Evolutionary conservation across 2,113 vertebrate species (phyloP).

Genomic region (Balaenoptera acutorostrata): DNA sequence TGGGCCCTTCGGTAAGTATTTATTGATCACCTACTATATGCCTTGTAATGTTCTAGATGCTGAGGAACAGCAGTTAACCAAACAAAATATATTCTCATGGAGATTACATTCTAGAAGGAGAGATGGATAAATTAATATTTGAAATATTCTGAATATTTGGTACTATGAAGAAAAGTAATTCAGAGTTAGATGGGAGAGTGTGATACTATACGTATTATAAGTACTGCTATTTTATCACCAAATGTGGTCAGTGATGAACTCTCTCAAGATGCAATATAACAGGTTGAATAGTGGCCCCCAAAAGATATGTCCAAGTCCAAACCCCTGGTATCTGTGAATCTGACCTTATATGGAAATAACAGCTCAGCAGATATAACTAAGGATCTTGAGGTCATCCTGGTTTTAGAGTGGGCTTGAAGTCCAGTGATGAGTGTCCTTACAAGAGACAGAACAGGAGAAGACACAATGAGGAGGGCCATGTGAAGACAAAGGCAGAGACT

Average conservation of each 20-base stretch:
- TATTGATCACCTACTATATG: neutral
- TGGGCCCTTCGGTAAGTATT: neutral
- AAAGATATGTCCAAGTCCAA: neutral
- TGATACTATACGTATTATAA: neutral
- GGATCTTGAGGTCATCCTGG: neutral
- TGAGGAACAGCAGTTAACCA: neutral
- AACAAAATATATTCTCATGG: neutral
- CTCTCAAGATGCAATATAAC: neutral
- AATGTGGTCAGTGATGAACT: neutral
- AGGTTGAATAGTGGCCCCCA: neutral
- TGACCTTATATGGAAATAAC: neutral
- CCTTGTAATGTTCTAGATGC: neutral
- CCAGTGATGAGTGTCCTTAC: neutral
- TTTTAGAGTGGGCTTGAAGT: neutral
- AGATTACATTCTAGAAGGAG: neutral
- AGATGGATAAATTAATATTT: neutral
- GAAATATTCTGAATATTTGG: neutral
- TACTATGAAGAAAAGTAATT: neutral
- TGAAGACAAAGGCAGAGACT: neutral
- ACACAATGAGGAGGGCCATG: neutral
- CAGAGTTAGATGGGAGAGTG: neutral
- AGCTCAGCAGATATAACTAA: neutral
- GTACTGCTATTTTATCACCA: neutral
- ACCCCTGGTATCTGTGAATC: neutral
- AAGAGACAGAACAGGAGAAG: neutral